phyloP scores from a whole-genome alignment of 2,113 vertebrate genomes.

The Ictidomys tridecemlineatus region DNA sequence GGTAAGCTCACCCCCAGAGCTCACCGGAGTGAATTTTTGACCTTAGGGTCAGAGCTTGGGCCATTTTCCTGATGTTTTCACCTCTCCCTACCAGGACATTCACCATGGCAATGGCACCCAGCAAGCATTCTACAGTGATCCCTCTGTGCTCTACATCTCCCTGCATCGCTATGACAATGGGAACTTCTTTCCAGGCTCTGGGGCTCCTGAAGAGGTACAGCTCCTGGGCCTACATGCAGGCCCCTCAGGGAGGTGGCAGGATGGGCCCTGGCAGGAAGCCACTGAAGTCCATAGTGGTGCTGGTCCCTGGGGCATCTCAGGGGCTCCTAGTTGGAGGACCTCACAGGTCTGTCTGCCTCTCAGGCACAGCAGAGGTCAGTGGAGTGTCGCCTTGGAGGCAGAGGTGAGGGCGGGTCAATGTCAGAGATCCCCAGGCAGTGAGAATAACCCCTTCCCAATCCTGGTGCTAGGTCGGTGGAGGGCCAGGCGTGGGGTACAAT shows the following conservation, averaged over 20 bases:
- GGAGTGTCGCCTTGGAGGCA: slow-evolving; percentile 14
- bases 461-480: slow-evolving; percentile 90
- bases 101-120: slow-evolving; percentile 94
- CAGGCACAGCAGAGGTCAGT: slow-evolving; percentile 41
- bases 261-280: not conserved
- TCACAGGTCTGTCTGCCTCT: not conserved
- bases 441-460: slow-evolving; percentile 32
- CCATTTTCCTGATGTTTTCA: rapidly evolving
- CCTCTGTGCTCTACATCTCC: slow-evolving; percentile 92
- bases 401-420: not conserved
- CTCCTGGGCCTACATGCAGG: not conserved
- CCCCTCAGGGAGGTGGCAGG: not conserved
- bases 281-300: not conserved
- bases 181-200: slow-evolving; percentile 95
- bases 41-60: not conserved
- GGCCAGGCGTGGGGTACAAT: slow-evolving; percentile 92
- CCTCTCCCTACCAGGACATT: slow-evolving; percentile 88
- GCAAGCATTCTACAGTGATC: slow-evolving; percentile 93
- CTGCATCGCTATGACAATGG: slow-evolving; percentile 94
- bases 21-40: not conserved
- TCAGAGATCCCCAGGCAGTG: not conserved
- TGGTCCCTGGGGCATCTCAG: slow-evolving; percentile 20
- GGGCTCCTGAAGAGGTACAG: slow-evolving; percentile 92
- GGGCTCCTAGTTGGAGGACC: slow-evolving; percentile 58
- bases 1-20: not conserved